Base-by-base conservation (phyloP, 2,113 vertebrate genomes). In the Pycnonotus jocosus region DNA sequence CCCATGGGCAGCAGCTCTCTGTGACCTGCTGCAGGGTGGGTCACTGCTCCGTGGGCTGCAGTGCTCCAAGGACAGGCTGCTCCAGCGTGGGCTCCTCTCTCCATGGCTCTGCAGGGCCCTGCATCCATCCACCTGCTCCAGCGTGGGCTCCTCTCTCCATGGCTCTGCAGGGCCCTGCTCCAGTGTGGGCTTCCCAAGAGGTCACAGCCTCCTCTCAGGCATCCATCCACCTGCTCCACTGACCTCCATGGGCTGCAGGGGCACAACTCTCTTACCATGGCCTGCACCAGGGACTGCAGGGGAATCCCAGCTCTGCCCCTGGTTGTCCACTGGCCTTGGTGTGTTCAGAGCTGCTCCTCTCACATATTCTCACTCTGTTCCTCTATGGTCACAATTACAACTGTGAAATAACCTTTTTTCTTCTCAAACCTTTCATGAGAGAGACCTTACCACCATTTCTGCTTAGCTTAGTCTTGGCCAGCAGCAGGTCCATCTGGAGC, bases 141-240 rank as follows among this genome's bases (percentile, higher is more conserved):
- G 16, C 6, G 27, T 22, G 47, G 22, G 22, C n/a, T n/a, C n/a
- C n/a, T n/a, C n/a, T n/a, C n/a, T n/a, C n/a, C n/a, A n/a, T n/a
- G n/a, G n/a, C n/a, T n/a, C n/a, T n/a, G n/a, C n/a, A n/a, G n/a
- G n/a, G n/a, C n/a, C n/a, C n/a, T 47, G 40, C 69, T 73, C 23
- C n/a, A 22, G 28, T 0, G 1, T 28, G 58, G 12, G 28, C 38
- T n/a, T 54, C n/a, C n/a, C n/a, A n/a, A n/a, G n/a, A n/a, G n/a
- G n/a, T n/a, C n/a, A n/a, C n/a, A n/a, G n/a, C n/a, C n/a, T n/a
- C n/a, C n/a, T n/a, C n/a, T n/a, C n/a, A n/a, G n/a, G n/a, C n/a
- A n/a, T n/a, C n/a, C n/a, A n/a, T n/a, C n/a, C n/a, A n/a, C n/a
- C n/a, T n/a, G n/a, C n/a, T n/a, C n/a, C n/a, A n/a, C n/a, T n/a